These are phyloP conservation scores for Anaspis maculata DNA, from an alignment of 2,888 invertebrate genomes.

Conservation along the genomic window DNA sequence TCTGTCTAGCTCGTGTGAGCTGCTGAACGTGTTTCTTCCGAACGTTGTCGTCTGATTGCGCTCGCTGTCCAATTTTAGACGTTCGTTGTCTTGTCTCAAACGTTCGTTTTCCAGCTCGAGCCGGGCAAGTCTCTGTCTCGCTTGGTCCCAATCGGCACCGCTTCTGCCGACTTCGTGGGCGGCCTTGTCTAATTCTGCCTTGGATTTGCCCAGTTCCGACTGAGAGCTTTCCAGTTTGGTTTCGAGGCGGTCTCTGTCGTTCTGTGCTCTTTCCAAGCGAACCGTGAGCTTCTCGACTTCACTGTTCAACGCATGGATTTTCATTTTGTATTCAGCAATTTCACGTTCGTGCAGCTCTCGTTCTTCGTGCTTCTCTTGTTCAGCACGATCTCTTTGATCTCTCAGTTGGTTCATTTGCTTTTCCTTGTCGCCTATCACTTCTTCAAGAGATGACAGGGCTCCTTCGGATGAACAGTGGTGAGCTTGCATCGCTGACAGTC, in stretches of 20 bases:
- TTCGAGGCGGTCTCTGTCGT: constrained; percentile 85
- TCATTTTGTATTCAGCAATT: constrained; percentile 91
- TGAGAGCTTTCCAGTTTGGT: constrained; percentile 87
- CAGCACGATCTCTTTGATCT: constrained; percentile 91
- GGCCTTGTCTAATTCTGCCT: constrained; percentile 87
- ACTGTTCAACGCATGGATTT: constrained; percentile 81
- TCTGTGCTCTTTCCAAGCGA: constrained; percentile 78
- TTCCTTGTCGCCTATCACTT: constrained; percentile 93
- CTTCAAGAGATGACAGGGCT: constrained; percentile 85
- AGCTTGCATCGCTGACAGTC: constrained; percentile 87
- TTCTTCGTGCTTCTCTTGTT: constrained; percentile 94
- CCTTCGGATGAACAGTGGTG: constrained; percentile 92
- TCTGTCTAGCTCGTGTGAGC: constrained; percentile 63
- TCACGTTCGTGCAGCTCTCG: constrained; percentile 87
- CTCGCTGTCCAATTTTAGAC: constrained; percentile 16
- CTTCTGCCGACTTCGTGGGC: constrained; percentile 83
- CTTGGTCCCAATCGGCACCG: constrained; percentile 82
- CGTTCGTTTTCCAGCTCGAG: constrained; percentile 87
- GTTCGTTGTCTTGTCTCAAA: constrained; percentile 73
- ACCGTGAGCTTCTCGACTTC: constrained; percentile 85
- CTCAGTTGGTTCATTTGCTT: constrained; percentile 91
- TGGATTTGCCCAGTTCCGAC: constrained; percentile 87
- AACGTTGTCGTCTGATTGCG: constrained; percentile 52
- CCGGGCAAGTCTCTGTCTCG: constrained; percentile 73
- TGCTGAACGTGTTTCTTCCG: constrained; percentile 72